phyloP scores from a whole-genome alignment of 2,888 invertebrate species.

The Timema cristinae region DNA sequence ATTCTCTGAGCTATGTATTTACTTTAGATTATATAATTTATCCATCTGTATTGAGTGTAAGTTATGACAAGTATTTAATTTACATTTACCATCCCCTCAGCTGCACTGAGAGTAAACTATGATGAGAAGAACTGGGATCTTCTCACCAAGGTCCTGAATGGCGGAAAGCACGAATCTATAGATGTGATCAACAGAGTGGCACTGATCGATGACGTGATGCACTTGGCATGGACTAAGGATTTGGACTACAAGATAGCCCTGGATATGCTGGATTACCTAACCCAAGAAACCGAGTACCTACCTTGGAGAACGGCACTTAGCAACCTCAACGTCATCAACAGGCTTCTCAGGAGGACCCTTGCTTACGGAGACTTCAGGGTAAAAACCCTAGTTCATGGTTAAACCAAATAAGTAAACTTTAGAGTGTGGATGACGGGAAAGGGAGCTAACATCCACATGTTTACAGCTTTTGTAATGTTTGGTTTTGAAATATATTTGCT shows the following conservation, averaged over 20 bases:
- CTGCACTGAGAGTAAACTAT: slow-evolving; percentile 61
- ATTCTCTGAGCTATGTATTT: no score
- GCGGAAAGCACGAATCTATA: slow-evolving; percentile 51
- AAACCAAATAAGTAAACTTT: no score
- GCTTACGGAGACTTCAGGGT: slow-evolving; percentile 62
- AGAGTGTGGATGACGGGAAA: no score
- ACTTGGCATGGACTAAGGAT: slow-evolving; percentile 58
- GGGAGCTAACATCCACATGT: no score
- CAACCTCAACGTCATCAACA: slow-evolving; percentile 56
- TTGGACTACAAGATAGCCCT: slow-evolving; percentile 64
- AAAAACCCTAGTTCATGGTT: slow-evolving; percentile 28
- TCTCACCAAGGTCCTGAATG: slow-evolving; percentile 54
- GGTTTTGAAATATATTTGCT: no score
- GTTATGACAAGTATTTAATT: no score
- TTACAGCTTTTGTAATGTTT: no score
- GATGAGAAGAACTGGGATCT: slow-evolving; percentile 70
- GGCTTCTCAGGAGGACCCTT: slow-evolving; percentile 50
- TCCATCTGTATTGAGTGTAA: no score
- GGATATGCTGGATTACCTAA: slow-evolving; percentile 50
- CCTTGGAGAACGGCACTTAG: slow-evolving; percentile 61
- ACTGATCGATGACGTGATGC: slow-evolving; percentile 73
- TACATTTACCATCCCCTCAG: no score
- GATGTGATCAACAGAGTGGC: slow-evolving; percentile 74
- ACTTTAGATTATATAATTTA: no score
- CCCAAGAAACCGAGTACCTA: slow-evolving; percentile 55